Evolutionary conservation across 2,888 invertebrate species (phyloP).

Genomic region (Parnassius mnemosyne): DNA sequence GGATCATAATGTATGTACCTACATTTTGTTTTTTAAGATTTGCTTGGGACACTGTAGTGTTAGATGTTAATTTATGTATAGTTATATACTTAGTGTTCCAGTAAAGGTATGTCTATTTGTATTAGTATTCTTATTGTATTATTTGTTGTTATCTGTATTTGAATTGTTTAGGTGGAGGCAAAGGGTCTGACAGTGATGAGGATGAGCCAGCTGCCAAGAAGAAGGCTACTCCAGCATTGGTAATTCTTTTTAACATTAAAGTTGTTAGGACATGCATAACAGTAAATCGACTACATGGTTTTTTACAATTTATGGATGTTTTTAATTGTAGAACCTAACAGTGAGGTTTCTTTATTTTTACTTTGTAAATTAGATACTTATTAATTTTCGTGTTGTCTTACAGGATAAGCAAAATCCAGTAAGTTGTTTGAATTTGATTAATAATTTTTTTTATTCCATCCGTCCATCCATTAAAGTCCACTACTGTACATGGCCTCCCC

Average conservation of each 20-base stretch:
- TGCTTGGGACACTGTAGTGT: slow-evolving; percentile 60
- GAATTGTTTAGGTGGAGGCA: slow-evolving; percentile 78
- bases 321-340: too few relatives aligned
- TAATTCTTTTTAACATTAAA: slow-evolving; percentile 37
- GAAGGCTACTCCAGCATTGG: slow-evolving; percentile 81
- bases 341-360: too few relatives aligned
- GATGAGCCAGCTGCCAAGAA: slow-evolving; percentile 91
- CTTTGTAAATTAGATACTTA: not conserved
- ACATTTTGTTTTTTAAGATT: slow-evolving; percentile 47
- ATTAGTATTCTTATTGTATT: slow-evolving; percentile 16
- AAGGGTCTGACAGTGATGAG: slow-evolving; percentile 90
- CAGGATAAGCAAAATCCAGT: slow-evolving; percentile 33
- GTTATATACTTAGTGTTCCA: slow-evolving; percentile 45
- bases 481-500: too few relatives aligned
- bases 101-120: slow-evolving; percentile 40
- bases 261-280: too few relatives aligned
- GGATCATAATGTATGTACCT: slow-evolving; percentile 69
- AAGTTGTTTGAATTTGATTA: slow-evolving; percentile 27
- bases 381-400: slow-evolving; percentile 26
- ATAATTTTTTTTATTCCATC: too few relatives aligned
- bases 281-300: too few relatives aligned
- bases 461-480: too few relatives aligned
- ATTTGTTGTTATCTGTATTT: slow-evolving; percentile 24
- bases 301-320: too few relatives aligned
- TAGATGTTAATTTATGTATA: slow-evolving; percentile 68